Evolutionary conservation across 2,113 vertebrate species (phyloP).

Genomic region (Riparia riparia): DNA sequence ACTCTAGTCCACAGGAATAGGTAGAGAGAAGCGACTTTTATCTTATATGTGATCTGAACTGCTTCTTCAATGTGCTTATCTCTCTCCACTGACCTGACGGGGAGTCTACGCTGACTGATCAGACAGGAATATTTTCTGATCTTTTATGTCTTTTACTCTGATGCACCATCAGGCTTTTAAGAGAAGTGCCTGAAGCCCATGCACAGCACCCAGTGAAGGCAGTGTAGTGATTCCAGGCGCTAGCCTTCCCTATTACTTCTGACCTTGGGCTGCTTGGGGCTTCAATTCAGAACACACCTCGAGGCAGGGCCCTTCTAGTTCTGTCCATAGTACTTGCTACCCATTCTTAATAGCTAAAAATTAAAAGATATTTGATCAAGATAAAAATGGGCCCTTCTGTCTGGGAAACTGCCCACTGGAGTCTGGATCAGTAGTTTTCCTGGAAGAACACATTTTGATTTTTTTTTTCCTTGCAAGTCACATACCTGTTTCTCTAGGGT

Average conservation of each 20-base stretch:
- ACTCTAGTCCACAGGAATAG: not conserved
- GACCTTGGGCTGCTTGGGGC: too few species aligned
- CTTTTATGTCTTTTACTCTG: not conserved
- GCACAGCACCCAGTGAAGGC: fast-evolving
- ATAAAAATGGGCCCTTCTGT: not conserved
- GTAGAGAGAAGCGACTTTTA: not conserved
- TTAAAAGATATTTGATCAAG: not conserved
- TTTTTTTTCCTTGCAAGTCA: not conserved
- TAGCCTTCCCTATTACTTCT: not conserved
- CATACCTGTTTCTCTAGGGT: not conserved
- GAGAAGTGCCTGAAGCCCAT: not conserved
- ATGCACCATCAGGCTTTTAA: not conserved
- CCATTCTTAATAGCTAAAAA: not conserved
- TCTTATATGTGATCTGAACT: not conserved
- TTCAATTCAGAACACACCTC: not conserved
- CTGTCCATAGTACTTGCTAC: not conserved
- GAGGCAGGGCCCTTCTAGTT: not conserved
- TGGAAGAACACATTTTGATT: not conserved
- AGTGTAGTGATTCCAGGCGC: not conserved
- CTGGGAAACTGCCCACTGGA: not conserved
- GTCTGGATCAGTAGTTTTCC: not conserved
- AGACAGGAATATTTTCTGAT: not conserved
- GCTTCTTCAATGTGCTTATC: not conserved
- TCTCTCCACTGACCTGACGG: not conserved
- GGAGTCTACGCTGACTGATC: not conserved